Base-by-base conservation (phyloP, 2,797 vertebrate genomes). In the Anguilla obscura region DNA sequence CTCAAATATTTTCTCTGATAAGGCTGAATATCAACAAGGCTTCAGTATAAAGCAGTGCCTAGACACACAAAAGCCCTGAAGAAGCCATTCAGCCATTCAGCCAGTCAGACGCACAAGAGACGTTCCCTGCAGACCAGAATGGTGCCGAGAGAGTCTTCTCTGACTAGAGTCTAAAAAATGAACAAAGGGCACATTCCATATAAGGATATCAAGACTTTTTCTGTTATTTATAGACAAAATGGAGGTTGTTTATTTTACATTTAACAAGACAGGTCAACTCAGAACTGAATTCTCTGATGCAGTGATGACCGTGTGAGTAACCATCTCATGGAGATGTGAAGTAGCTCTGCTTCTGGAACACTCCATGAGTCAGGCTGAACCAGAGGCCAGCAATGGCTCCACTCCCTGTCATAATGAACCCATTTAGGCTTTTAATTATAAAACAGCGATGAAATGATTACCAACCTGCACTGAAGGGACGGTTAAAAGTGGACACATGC, bases 341-440 rank as follows among this genome's bases (percentile, higher is more conserved):
- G 74, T 87, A 10, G 21, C 24, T 54, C n/a, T 6, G 45, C 24
- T 86, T 30, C 48, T 54, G 27, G 18, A 21, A 18, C 48, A 83
- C n/a, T 36, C 48, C 3, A 6, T 30, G 71, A 82, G 76, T 33
- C 76, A 54, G 50, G 74, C 40, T 54, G 60, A 69, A 60, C 58
- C 14, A 33, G 10, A 9, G 3, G 24, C n/a, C 18, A 48, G 21
- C 10, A 12, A 52, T 48, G 3, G 50, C 82, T 84, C 52, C 52
- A 16, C 50, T 33, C 50, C 10, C 50, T 56, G n/a, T 84, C 48
- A 56, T 21, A 83, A 52, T 83, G 9, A 83, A 33, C 80, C 24
- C 40, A 83, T 14, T 83, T 83, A 83, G 21, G 45, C 48, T 83
- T 52, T 83, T 83, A 83, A n/a, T 83, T 50, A 52, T 33, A 12